Conservation (phyloP, 2,888 invertebrate species). For the Metopia argyrocephala region DNA sequence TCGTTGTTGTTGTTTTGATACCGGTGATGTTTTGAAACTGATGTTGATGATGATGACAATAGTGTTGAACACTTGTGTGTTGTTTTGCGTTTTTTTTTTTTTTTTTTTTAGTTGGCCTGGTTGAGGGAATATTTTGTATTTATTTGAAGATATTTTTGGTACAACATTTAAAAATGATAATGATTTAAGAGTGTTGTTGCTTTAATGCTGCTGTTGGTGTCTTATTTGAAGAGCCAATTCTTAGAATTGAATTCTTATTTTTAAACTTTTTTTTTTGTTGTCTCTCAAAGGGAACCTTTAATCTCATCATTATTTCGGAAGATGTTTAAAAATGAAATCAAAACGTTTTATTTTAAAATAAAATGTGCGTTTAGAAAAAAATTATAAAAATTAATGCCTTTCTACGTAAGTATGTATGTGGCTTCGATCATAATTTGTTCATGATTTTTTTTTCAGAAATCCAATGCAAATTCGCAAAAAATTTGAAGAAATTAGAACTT, state of each 20-base stretch:
- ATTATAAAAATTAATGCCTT: neutral
- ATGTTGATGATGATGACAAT: conserved; percentile 32
- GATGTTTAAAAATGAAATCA: neutral
- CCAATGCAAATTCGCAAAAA: too few relatives aligned
- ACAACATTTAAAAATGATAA: conserved; percentile 25
- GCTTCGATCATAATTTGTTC: too few relatives aligned
- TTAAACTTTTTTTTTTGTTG: conserved; percentile 44
- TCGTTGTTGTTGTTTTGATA: conserved; percentile 1
- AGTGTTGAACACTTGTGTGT: conserved; percentile 63
- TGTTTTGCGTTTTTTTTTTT: conserved; percentile 8
- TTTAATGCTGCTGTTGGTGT: conserved; percentile 49
- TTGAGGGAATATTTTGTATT: conserved; percentile 52
- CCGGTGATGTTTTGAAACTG: neutral
- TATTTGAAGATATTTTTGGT: conserved; percentile 55
- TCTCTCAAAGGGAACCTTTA: conserved; percentile 46
- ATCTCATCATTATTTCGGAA: neutral
- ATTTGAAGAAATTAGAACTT: too few relatives aligned
- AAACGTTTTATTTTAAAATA: conserved; percentile 5
- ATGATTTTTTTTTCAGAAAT: neutral
- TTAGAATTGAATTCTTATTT: too few relatives aligned
- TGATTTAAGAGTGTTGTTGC: conserved; percentile 5
- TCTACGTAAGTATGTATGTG: too few relatives aligned
- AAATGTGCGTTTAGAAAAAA: conserved; percentile 40
- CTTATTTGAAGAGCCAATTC: conserved; percentile 62
- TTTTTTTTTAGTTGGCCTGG: conserved; percentile 32